Conservation (phyloP, 2,113 vertebrate species). For the Xiphophorus maculatus region DNA sequence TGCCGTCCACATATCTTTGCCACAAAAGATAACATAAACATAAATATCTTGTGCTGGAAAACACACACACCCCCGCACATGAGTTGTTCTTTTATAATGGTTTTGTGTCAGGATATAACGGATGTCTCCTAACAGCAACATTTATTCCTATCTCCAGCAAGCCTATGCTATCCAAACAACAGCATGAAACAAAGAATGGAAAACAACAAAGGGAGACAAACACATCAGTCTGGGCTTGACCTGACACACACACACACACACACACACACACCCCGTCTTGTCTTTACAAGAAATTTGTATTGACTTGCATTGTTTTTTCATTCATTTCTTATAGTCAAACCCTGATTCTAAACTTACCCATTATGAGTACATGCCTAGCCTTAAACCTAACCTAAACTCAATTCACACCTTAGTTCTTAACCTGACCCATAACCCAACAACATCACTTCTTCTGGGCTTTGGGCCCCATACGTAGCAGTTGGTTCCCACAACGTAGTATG, state of each 20-base stretch:
- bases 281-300: no score
- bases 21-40: conserved; percentile 37
- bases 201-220: conserved; percentile 73
- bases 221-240: conserved; percentile 76
- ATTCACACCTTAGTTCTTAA: no score
- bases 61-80: conserved; percentile 9
- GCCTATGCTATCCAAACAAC: conserved; percentile 72
- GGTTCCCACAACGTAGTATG: no score
- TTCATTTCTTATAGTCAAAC: no score
- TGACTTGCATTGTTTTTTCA: no score
- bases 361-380: no score
- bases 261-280: not conserved
- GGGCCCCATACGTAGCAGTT: no score
- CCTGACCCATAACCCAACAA: no score
- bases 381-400: no score
- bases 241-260: conserved; percentile 1
- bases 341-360: no score
- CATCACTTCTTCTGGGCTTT: no score
- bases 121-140: conserved; percentile 75
- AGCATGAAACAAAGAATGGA: conserved; percentile 73
- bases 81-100: conserved; percentile 75
- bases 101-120: conserved; percentile 76
- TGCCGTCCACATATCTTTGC: conserved; percentile 29
- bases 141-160: conserved; percentile 80
- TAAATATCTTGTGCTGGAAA: conserved; percentile 25